Base-by-base conservation (phyloP, 35 echinoderm and acorn worm species). In the Heliocidaris erythrogramma region DNA sequence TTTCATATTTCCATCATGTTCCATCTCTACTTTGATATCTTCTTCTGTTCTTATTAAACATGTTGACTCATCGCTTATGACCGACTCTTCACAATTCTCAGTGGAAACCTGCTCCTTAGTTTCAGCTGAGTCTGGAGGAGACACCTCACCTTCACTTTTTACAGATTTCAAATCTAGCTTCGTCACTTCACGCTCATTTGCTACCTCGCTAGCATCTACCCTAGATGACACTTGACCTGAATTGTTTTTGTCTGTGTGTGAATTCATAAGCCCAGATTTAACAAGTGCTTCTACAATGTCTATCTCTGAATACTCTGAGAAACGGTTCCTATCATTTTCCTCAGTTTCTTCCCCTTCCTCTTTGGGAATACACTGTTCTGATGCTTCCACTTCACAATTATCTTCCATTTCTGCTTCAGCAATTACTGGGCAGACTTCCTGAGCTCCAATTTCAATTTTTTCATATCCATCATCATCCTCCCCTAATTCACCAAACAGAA, bases 221-320 rank as follows among this genome's bases (percentile, higher is more conserved):
- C 47, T 89, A 30, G 31, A 32, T 17, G 47, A 89, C 31, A 42
- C 29, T 24, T 78, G 65, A 78, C 65, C 65, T n/a, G 65, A 78
- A 89, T 89, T 24, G 87, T 27, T 48, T 89, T 89, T 32, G 47
- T 86, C 84, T 88, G 13, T 49, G 14, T 96, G 49, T 35, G 93
- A 89, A 47, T 94, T 95, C 52, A 95, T 60, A 18, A 96, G 59
- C 29, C 97, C 97, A 52, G 97, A 86, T 59, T 94, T 95, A 6
- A 96, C 94, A 21, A 98, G 95, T 32, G 96, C 97, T 65, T 98
- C 97, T 17, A 98, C 93, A 85, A 98, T 95, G 47, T 98, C 97
- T 94, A 95, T 94, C 60, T 98, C 97, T 95, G 94, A 94, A 90
- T 98, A 96, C 47, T 95, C 96, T 30, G 92, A 60, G 85, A 96